Percentiles rank a stretch among this genome's conserved stretches.
Evolutionary conservation across 2,113 vertebrate genomes (phyloP).

Genomic region (Syrmaticus mikado): DNA sequence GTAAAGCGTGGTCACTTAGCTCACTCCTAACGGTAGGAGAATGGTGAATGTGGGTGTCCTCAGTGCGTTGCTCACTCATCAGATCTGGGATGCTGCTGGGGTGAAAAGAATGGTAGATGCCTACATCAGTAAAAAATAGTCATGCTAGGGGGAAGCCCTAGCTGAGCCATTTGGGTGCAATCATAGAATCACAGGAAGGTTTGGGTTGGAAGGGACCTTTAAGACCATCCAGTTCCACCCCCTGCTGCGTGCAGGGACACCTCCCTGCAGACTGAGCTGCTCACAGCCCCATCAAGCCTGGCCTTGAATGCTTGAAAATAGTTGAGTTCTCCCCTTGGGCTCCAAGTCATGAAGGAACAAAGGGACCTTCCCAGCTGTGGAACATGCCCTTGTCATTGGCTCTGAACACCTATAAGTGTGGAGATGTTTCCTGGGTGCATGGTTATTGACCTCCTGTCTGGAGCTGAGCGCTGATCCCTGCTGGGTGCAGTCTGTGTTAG

Average conservation of each 20-base stretch:
- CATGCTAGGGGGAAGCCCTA: background rate
- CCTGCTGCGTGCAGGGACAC: no score
- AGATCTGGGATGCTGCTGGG: background rate
- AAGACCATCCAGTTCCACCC: no score
- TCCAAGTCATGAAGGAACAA: background rate
- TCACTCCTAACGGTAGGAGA: background rate
- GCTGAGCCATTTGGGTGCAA: background rate
- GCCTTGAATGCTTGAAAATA: background rate
- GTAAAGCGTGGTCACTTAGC: background rate
- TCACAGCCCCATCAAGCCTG: no score
- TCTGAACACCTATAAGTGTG: background rate
- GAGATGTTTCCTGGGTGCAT: fast-evolving
- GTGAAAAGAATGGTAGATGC: background rate
- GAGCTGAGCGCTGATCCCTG: background rate
- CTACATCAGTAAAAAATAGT: background rate
- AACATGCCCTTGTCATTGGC: fast-evolving
- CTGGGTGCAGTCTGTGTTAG: background rate
- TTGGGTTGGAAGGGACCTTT: no score
- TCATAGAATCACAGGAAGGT: no score
- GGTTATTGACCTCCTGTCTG: background rate
- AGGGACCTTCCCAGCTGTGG: background rate
- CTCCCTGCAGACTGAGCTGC: no score
- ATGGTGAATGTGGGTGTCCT: background rate
- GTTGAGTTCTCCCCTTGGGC: background rate
- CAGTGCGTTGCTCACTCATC: background rate